Percentiles rank a stretch among this genome's conserved stretches.
Conservation (phyloP, 2,113 vertebrate species). For the Sceloporus tristichus region DNA sequence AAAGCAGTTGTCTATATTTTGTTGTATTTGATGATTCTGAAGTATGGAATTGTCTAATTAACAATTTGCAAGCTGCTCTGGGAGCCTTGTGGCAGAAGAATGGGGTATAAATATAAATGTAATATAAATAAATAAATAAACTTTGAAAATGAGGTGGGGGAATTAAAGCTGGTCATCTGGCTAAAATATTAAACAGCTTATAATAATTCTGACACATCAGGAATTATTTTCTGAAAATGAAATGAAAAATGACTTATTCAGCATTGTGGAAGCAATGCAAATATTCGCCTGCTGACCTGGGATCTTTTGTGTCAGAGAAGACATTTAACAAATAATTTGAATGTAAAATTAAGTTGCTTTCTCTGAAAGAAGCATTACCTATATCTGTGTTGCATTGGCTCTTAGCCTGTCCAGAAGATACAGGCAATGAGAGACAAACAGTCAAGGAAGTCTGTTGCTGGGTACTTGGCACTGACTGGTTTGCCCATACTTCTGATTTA, state of each 20-base stretch:
- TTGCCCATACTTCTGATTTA: fast-evolving
- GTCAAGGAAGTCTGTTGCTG: fast-evolving
- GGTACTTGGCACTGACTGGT: fast-evolving
- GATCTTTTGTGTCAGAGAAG: background rate
- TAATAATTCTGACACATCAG: background rate
- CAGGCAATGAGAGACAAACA: background rate
- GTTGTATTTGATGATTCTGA: background rate
- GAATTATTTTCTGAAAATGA: constrained; percentile 3
- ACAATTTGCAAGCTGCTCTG: no score
- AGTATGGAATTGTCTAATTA: background rate
- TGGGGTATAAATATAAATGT: no score
- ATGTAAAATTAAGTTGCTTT: background rate
- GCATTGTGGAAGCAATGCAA: background rate
- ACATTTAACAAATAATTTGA: background rate
- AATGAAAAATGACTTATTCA: background rate
- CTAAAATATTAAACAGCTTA: background rate
- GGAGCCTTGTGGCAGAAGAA: no score
- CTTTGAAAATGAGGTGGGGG: background rate
- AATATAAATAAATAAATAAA: no score
- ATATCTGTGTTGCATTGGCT: background rate
- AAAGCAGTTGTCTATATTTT: background rate
- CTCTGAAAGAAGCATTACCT: background rate
- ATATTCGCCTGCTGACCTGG: background rate
- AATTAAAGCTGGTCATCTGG: background rate
- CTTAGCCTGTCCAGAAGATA: background rate